Base-by-base conservation (phyloP, 2,888 invertebrate genomes). In the Darwinula stevensoni region DNA sequence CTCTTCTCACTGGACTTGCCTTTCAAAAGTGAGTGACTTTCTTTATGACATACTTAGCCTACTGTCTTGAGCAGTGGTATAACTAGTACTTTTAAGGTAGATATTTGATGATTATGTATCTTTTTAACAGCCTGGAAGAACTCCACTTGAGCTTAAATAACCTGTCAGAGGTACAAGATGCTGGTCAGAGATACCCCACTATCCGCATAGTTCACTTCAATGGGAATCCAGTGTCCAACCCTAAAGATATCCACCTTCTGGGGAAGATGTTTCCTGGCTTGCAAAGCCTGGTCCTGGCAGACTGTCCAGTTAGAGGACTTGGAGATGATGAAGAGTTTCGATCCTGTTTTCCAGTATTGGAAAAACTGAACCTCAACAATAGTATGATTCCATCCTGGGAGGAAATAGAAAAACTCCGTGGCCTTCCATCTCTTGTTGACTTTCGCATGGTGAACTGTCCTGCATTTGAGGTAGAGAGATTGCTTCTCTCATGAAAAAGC, bases 141-240 rank as follows among this genome's bases (percentile, higher is more conserved):
- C 57, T 91, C 39, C 86, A 88, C 53, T 56, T 88, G 43, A 84
- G 86, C 46, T 60, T 84, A 37, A 91, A 88, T 52, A 71, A 76
- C 31, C 18, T 34, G 48, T 82, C 76, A 50, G 62, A 63, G 16
- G 62, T 65, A 40, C 62, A 71, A 35, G 55, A 78, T 29, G 63
- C 63, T 50, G 53, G 34, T 12, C 36, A 38, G 22, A 57, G 62
- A 4, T 75, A 78, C 45, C 53, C 57, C 12, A 61, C 66, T 17
- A 53, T 86, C 31, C 69, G 65, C 45, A 72, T 68, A 43, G 57
- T 88, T 13, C 76, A 80, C 49, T 74, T 86, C 44, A 80, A 73
- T 37, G 74, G 74, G 18, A 86, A 84, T 52, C 73, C 66, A 1
- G 61, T 86, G n/a, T 62, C 65, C 40, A 62, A 64, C 41, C 86